phyloP scores from a whole-genome alignment of 2,797 vertebrate species.

The Falco peregrinus region DNA sequence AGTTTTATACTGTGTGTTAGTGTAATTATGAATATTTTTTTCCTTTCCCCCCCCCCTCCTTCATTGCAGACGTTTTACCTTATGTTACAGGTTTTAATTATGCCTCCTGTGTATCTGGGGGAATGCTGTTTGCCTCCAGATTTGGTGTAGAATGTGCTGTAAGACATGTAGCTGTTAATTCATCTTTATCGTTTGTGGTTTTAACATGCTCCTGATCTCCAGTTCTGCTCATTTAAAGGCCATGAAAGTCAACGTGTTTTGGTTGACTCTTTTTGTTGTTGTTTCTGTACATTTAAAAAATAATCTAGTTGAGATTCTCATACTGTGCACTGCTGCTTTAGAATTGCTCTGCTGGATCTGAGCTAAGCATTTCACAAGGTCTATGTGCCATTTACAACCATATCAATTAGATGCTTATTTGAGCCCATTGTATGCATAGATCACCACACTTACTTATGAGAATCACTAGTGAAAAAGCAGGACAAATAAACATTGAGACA shows the following conservation, averaged over 20 bases:
- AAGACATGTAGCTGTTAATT: background rate
- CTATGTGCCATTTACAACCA: background rate
- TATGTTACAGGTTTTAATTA: conserved; percentile 2
- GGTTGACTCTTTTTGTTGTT: background rate
- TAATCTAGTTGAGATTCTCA: background rate
- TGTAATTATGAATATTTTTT: background rate
- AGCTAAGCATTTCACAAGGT: conserved; percentile 14
- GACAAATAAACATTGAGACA: background rate
- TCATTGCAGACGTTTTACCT: background rate
- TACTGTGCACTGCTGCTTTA: background rate
- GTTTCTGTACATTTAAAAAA: background rate
- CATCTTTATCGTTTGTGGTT: background rate
- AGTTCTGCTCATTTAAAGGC: background rate
- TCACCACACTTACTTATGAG: background rate
- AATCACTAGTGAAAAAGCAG: background rate
- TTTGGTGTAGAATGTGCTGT: background rate
- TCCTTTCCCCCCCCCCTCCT: background rate
- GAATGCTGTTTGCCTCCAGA: background rate
- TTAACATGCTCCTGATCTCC: background rate
- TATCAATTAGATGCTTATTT: background rate
- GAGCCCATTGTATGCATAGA: background rate
- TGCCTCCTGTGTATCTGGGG: background rate
- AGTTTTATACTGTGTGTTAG: conserved; percentile 34
- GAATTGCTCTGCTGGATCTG: background rate
- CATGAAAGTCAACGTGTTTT: background rate